Evolutionary conservation across 2,113 vertebrate genomes (phyloP).

Genomic region (Puma concolor): DNA sequence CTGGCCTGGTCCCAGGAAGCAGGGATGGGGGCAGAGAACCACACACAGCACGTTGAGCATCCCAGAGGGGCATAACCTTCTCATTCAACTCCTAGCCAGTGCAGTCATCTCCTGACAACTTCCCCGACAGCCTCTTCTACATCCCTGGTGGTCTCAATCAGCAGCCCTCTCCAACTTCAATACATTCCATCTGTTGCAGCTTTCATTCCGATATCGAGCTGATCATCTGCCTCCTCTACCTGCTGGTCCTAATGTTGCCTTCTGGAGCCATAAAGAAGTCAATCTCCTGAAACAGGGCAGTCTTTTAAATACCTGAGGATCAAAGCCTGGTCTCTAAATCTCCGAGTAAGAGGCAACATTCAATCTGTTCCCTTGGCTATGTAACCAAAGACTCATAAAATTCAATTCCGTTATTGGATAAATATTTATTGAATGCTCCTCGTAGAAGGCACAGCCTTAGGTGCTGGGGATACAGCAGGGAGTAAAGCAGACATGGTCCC

Average conservation of each 20-base stretch:
- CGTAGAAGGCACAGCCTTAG: not conserved
- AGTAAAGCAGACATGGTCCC: not conserved
- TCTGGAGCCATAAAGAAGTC: not conserved
- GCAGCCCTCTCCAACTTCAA: not conserved
- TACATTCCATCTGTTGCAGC: not conserved
- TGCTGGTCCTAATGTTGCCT: not conserved
- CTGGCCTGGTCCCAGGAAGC: constrained; percentile 87
- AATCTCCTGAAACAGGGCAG: not conserved
- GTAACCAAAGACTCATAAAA: constrained; percentile 45
- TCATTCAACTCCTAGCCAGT: not conserved
- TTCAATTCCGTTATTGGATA: constrained; percentile 15
- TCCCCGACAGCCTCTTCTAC: not conserved
- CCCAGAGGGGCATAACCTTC: not conserved
- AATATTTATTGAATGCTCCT: constrained; percentile 53
- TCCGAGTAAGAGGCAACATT: not conserved
- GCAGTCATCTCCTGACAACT: not conserved
- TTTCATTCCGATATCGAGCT: not conserved
- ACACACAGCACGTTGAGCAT: constrained; percentile 39
- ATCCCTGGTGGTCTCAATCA: not conserved
- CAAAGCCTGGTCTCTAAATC: not conserved
- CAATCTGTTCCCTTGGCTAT: not conserved
- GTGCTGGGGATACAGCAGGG: not conserved
- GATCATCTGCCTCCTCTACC: not conserved
- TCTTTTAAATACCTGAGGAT: not conserved
- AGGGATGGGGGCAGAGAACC: not conserved